Evolutionary conservation across 1,140 invertebrate genomes (phyloP).

Genomic region (Saccostrea cuccullata): DNA sequence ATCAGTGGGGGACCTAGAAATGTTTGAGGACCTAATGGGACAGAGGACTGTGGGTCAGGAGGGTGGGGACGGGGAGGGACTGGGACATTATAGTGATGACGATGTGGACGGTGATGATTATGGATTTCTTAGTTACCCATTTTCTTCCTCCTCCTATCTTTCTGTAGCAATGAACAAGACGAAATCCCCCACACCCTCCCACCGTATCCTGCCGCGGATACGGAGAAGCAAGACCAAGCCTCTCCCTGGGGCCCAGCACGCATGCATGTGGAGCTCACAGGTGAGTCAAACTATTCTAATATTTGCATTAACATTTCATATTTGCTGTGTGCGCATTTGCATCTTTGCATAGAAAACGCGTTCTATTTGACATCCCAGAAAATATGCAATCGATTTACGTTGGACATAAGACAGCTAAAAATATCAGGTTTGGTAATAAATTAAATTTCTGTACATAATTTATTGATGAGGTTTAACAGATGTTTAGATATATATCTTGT

Average conservation of each 20-base stretch:
- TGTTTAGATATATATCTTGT: background rate
- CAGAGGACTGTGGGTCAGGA: constrained; percentile 51
- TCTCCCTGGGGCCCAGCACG: constrained; percentile 75
- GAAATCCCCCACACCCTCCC: constrained; percentile 69
- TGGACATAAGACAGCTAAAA: background rate
- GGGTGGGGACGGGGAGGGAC: constrained; percentile 23
- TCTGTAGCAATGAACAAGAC: constrained; percentile 71
- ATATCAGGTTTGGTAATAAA: background rate
- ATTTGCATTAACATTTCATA: background rate
- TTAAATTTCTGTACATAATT: background rate
- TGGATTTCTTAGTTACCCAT: constrained; percentile 71
- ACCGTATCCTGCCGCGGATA: constrained; percentile 87
- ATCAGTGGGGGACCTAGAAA: constrained; percentile 67
- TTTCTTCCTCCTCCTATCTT: constrained; percentile 61
- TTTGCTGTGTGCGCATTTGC: background rate
- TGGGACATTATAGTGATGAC: constrained; percentile 60
- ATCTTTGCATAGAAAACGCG: background rate
- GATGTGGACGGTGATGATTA: constrained; percentile 75
- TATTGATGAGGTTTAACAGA: background rate
- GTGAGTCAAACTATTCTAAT: constrained; percentile 81
- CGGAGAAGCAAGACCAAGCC: constrained; percentile 88
- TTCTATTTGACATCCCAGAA: background rate
- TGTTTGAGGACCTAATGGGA: constrained; percentile 49
- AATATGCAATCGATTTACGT: background rate
- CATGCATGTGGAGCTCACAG: constrained; percentile 87